A percentile compares a stretch with the other conserved stretches of the same genome.
These are phyloP conservation scores for Zaprionus inermis DNA, from an alignment of 1,140 invertebrate species.

Conservation along the genomic window DNA sequence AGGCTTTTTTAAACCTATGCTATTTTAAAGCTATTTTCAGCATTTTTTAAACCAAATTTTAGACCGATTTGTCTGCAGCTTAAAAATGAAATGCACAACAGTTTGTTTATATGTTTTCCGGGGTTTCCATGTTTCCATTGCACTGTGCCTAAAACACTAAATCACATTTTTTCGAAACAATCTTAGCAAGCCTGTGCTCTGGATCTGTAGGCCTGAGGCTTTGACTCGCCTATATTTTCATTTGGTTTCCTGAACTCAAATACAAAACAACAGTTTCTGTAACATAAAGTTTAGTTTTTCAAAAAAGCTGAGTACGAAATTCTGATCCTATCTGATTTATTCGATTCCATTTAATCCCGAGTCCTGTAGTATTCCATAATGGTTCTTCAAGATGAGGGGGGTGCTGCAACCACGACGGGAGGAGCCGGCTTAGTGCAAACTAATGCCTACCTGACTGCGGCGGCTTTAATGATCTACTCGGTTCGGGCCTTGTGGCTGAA, in stretches of 20 bases:
- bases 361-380: too few species aligned
- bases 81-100: too few species aligned
- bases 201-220: too few species aligned
- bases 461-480: conserved; percentile 40
- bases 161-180: not conserved
- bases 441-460: conserved; percentile 37
- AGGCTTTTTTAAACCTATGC: too few species aligned
- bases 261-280: not conserved
- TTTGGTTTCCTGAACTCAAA: not conserved
- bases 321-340: not conserved
- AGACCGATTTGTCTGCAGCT: too few species aligned
- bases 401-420: conserved; percentile 10
- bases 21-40: too few species aligned
- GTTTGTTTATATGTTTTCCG: too few species aligned
- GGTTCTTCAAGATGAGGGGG: not conserved
- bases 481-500: conserved; percentile 50
- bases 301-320: not conserved
- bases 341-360: not conserved
- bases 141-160: too few species aligned
- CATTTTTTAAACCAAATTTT: too few species aligned
- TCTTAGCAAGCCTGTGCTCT: not conserved
- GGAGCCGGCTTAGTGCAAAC: conserved; percentile 27
- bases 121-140: too few species aligned
- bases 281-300: too few species aligned
- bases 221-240: too few species aligned